Percentiles rank a stretch among this genome's conserved stretches.
Evolutionary conservation across 2,797 vertebrate species (phyloP).

Genomic region (Acrossocheilus wenchowensis): DNA sequence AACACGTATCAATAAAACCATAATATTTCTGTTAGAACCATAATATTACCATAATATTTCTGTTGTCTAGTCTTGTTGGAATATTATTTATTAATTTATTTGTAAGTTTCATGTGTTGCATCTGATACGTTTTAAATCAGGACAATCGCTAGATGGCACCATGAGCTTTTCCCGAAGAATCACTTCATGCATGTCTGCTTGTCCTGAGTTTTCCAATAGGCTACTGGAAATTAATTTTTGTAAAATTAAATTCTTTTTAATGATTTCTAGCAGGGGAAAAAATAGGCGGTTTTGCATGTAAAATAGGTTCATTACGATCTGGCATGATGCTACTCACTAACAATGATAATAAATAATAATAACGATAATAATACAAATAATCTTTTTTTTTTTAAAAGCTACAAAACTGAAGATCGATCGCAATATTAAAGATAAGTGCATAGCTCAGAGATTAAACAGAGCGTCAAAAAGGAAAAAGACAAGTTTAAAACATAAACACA

Average conservation of each 20-base stretch:
- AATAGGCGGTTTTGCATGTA: neutral
- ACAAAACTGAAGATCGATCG: neutral
- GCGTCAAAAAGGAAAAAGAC: neutral
- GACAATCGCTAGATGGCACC: slow-evolving; percentile 40
- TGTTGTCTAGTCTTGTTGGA: neutral
- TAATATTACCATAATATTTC: neutral
- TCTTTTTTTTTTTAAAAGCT: neutral
- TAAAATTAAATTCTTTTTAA: neutral
- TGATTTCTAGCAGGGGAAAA: neutral
- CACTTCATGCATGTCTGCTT: neutral
- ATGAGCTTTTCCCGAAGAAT: neutral
- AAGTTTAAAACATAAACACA: too few relatives aligned
- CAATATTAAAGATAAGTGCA: neutral
- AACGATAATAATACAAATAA: neutral
- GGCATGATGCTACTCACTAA: too few relatives aligned
- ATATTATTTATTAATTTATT: neutral
- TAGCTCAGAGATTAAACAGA: neutral
- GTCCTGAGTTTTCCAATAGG: neutral
- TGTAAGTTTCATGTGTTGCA: neutral
- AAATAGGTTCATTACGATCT: neutral
- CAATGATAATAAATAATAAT: neutral
- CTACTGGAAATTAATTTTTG: neutral
- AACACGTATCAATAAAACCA: neutral
- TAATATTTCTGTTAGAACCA: neutral
- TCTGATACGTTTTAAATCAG: neutral